Evolutionary conservation across 2,888 invertebrate genomes (phyloP).

Genomic region (Andrena praecox): DNA sequence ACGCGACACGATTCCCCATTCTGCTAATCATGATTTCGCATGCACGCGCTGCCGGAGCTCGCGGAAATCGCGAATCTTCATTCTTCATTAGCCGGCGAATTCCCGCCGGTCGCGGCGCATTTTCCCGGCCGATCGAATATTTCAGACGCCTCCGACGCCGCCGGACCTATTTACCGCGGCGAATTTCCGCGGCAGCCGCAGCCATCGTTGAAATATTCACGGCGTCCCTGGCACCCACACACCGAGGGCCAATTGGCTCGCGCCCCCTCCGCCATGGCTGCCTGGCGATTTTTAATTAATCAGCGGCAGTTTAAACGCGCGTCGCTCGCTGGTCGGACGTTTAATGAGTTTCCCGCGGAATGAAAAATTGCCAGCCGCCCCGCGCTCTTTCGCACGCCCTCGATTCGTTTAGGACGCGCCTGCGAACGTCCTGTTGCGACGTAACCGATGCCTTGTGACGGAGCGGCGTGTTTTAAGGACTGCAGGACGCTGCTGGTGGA

Average conservation of each 20-base stretch:
- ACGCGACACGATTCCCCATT: conserved; percentile 43
- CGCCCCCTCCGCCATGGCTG: background rate
- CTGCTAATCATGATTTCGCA: conserved; percentile 68
- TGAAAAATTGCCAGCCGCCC: background rate
- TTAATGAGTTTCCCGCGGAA: background rate
- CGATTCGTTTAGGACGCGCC: too few relatives aligned
- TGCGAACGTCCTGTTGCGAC: background rate
- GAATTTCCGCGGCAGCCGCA: background rate
- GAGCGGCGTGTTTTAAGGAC: too few relatives aligned
- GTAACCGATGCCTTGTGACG: too few relatives aligned
- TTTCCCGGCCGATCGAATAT: conserved; percentile 35
- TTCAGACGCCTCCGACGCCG: background rate
- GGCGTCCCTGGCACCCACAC: background rate
- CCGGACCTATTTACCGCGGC: conserved; percentile 9
- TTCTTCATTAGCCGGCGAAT: conserved; percentile 58
- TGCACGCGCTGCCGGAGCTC: conserved; percentile 49
- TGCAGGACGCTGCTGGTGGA: too few relatives aligned
- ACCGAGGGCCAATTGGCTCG: background rate
- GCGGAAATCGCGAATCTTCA: conserved; percentile 73
- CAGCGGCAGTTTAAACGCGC: conserved; percentile 2
- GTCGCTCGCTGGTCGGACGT: background rate
- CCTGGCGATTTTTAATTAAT: conserved; percentile 20
- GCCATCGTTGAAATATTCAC: conserved; percentile 12
- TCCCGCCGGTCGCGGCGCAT: conserved; percentile 21
- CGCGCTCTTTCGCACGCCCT: background rate